phyloP scores from a whole-genome alignment of 1,140 invertebrate genomes.

The Telenomus remus region DNA sequence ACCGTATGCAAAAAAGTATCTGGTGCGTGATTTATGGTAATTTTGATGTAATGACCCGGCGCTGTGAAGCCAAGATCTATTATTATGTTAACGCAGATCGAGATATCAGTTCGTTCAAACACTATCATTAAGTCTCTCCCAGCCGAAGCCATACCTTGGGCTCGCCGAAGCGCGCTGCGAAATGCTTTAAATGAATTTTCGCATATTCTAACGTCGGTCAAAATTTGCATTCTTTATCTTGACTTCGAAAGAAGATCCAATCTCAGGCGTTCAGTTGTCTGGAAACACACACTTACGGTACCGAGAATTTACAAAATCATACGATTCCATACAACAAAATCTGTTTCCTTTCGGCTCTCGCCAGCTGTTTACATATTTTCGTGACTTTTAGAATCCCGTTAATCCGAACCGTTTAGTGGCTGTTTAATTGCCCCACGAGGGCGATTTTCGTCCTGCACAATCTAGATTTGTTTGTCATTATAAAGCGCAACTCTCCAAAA shows the following conservation, averaged over 20 bases:
- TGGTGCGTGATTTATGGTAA: conserved; percentile 58
- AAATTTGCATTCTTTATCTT: too few relatives aligned
- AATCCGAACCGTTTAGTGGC: conserved; percentile 60
- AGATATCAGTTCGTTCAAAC: conserved; percentile 57
- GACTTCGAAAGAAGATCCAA: too few relatives aligned
- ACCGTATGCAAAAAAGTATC: conserved; percentile 33
- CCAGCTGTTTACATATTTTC: conserved; percentile 54
- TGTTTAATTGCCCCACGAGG: conserved; percentile 57
- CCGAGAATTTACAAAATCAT: too few relatives aligned
- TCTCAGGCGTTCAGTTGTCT: too few relatives aligned
- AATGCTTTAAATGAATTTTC: conserved; percentile 23
- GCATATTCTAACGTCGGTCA: conserved; percentile 2
- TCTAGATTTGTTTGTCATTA: conserved; percentile 40
- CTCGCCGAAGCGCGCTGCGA: conserved; percentile 15
- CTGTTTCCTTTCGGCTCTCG: too few relatives aligned
- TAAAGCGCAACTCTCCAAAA: conserved; percentile 29
- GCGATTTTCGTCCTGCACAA: conserved; percentile 29
- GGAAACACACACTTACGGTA: too few relatives aligned
- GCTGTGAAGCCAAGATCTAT: conserved; percentile 59
- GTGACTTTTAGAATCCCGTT: conserved; percentile 62
- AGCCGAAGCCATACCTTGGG: conserved; percentile 24
- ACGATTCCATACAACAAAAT: too few relatives aligned
- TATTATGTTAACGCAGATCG: conserved; percentile 61
- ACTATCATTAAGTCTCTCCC: conserved; percentile 58
- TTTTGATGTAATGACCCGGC: conserved; percentile 45